Conservation (phyloP, 2,797 vertebrate genomes). For the Xerus rutilus region DNA sequence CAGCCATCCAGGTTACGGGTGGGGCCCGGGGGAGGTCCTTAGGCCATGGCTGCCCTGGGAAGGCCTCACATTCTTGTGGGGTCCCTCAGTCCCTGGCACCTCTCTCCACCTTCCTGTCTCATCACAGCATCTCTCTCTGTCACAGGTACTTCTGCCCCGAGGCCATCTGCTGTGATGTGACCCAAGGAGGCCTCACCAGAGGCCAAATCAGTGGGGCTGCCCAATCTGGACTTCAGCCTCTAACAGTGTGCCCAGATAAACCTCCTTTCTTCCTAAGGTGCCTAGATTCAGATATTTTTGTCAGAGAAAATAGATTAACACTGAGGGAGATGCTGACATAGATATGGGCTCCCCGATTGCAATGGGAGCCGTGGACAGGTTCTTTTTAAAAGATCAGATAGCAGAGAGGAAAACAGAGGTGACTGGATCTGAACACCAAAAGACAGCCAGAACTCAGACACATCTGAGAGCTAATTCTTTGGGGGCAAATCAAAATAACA, state of each 20-base stretch:
- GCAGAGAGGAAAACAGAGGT: neutral
- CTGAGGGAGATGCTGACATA: fast-evolving
- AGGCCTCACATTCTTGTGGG: neutral
- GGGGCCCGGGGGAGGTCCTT: neutral
- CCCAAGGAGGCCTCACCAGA: neutral
- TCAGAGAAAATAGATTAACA: neutral
- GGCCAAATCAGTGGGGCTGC: too few relatives aligned
- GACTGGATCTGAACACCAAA: neutral
- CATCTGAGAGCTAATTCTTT: neutral
- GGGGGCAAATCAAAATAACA: neutral
- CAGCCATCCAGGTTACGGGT: neutral
- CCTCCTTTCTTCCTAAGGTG: neutral
- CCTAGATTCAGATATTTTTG: neutral
- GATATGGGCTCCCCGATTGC: neutral
- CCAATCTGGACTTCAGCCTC: neutral
- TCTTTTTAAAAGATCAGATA: neutral
- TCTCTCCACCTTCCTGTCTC: neutral
- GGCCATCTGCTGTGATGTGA: neutral
- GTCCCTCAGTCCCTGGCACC: neutral
- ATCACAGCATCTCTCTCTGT: neutral
- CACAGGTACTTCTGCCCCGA: too few relatives aligned
- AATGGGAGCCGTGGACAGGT: fast-evolving
- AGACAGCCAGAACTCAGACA: neutral
- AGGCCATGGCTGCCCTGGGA: neutral
- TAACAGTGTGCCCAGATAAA: neutral